phyloP scores from a whole-genome alignment of 2,888 invertebrate genomes.

The Gymnocheta viridis region DNA sequence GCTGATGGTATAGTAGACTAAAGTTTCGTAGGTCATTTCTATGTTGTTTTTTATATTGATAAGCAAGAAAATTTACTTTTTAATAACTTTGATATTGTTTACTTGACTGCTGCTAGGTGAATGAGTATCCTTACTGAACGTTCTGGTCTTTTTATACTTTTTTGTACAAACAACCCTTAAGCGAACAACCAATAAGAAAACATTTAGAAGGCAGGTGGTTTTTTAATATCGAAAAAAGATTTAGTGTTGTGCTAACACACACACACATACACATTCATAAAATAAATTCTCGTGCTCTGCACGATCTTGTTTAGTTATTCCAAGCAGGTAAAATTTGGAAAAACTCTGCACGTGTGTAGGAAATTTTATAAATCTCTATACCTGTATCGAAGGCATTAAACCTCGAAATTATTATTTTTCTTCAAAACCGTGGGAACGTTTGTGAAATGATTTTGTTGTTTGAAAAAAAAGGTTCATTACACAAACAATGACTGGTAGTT shows the following conservation, averaged over 20 bases:
- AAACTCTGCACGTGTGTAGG: conserved; percentile 63
- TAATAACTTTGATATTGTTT: conserved; percentile 18
- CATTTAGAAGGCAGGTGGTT: conserved; percentile 75
- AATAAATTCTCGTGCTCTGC: conserved; percentile 54
- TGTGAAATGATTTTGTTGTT: conserved; percentile 25
- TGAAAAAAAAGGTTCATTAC: conserved; percentile 40
- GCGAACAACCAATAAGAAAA: conserved; percentile 74
- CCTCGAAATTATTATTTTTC: not conserved
- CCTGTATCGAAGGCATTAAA: conserved; percentile 42
- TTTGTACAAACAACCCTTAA: conserved; percentile 71
- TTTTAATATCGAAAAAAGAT: conserved; percentile 22
- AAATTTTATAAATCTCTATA: not conserved
- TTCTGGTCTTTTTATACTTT: conserved; percentile 74
- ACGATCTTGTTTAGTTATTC: conserved; percentile 54
- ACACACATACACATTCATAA: not conserved
- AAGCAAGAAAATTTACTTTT: not conserved
- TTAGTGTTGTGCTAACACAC: not conserved
- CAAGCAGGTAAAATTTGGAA: conserved; percentile 50
- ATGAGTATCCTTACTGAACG: conserved; percentile 71
- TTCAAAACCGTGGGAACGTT: conserved; percentile 63
- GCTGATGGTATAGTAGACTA: conserved; percentile 66
- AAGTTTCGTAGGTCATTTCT: conserved; percentile 75
- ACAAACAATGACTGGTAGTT: conserved; percentile 33
- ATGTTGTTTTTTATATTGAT: conserved; percentile 7
- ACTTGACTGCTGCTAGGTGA: conserved; percentile 56